phyloP scores from a whole-genome alignment of 2,888 invertebrate genomes.

The Opisthograptis luteolata region DNA sequence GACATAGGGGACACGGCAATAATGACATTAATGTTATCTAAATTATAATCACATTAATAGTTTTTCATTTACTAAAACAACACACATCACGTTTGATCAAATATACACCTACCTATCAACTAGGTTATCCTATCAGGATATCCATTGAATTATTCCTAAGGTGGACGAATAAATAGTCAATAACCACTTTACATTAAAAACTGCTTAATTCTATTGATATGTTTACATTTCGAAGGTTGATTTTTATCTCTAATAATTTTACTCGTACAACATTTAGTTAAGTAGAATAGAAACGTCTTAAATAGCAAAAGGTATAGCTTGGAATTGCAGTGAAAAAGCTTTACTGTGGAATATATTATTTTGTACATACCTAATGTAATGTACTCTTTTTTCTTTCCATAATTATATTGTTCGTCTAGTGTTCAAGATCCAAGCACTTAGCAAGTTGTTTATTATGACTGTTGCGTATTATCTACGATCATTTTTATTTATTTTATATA shows the following conservation, averaged over 20 bases:
- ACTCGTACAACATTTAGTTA: no score
- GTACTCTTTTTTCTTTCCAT: no score
- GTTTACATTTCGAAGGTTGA: constrained; percentile 8
- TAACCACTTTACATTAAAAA: not conserved
- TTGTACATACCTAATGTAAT: no score
- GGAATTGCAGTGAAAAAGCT: not conserved
- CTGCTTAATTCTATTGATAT: constrained; percentile 15
- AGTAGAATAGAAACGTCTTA: no score
- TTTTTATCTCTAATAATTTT: not conserved
- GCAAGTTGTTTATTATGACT: not conserved
- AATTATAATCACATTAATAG: no score
- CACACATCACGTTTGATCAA: no score
- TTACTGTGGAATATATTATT: not conserved
- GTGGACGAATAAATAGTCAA: constrained; percentile 7
- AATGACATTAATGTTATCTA: no score
- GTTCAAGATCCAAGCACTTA: not conserved
- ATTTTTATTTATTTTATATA: not conserved
- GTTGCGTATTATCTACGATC: not conserved
- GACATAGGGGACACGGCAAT: constrained; percentile 49
- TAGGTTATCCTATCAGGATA: constrained; percentile 17
- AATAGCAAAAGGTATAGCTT: no score
- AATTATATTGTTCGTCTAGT: no score
- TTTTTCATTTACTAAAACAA: no score
- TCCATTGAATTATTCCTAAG: constrained; percentile 20
- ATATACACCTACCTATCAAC: no score